Percentiles rank a stretch among this genome's conserved stretches.
These are phyloP conservation scores for Heteromormyrus szaboi DNA, from an alignment of 2,797 vertebrate genomes.

Conservation along the genomic window DNA sequence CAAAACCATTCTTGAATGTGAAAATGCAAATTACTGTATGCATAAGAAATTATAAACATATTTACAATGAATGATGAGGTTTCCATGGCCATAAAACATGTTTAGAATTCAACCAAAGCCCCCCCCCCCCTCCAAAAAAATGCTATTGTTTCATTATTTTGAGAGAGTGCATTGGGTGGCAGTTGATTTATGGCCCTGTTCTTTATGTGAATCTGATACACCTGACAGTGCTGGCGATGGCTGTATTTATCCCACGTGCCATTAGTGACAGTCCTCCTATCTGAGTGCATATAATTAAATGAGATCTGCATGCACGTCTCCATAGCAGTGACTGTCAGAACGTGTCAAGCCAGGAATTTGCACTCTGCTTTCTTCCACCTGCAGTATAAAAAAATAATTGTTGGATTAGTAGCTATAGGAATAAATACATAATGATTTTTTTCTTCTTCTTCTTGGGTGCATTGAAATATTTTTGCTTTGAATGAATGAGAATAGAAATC, in stretches of 20 bases:
- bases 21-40: background rate
- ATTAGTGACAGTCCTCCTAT: slow-evolving; percentile 68
- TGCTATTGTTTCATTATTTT: slow-evolving; percentile 57
- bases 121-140: slow-evolving; percentile 38
- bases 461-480: slow-evolving; percentile 42
- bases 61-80: background rate
- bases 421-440: slow-evolving; percentile 54
- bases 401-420: slow-evolving; percentile 67
- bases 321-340: slow-evolving; percentile 68
- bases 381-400: slow-evolving; percentile 66
- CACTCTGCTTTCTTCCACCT: slow-evolving; percentile 55
- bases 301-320: slow-evolving; percentile 72
- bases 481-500: slow-evolving; percentile 41
- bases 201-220: slow-evolving; percentile 47
- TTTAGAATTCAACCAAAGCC: slow-evolving; percentile 13
- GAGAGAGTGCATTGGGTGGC: slow-evolving; percentile 53
- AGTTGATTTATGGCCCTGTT: slow-evolving; percentile 46
- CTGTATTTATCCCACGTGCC: slow-evolving; percentile 65
- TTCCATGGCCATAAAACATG: background rate
- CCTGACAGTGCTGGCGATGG: slow-evolving; percentile 64
- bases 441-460: slow-evolving; percentile 53
- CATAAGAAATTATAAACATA: background rate
- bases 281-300: slow-evolving; percentile 72
- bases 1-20: background rate
- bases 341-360: slow-evolving; percentile 73